phyloP scores from a whole-genome alignment of 2,797 vertebrate genomes.

The Mormyrops boulengeri region DNA sequence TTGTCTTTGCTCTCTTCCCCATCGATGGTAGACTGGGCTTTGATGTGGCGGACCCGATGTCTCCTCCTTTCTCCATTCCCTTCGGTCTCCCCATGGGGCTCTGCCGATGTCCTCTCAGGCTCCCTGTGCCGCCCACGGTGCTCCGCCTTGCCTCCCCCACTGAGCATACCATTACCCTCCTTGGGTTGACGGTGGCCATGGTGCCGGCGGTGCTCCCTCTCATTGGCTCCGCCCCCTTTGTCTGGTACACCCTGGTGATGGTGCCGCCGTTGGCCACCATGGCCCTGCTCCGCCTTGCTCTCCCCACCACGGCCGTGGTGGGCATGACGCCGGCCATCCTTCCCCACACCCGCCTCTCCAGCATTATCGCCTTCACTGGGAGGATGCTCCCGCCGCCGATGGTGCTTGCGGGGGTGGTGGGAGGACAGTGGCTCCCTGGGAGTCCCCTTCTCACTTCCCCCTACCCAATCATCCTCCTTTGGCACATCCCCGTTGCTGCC shows the following conservation, averaged over 20 bases:
- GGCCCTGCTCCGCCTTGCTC: constrained; percentile 55
- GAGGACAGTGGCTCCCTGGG: constrained; percentile 22
- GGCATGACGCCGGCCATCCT: constrained; percentile 62
- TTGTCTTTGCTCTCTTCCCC: constrained; percentile 60
- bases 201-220: constrained; percentile 59
- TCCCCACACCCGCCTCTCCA: constrained; percentile 40
- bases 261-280: constrained; percentile 41
- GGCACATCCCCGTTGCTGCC: constrained; percentile 47
- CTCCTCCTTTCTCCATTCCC: constrained; percentile 62
- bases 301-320: constrained; percentile 73
- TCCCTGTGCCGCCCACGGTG: constrained; percentile 64
- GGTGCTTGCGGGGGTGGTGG: constrained; percentile 58
- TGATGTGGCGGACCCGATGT: constrained; percentile 62
- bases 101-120: constrained; percentile 41
- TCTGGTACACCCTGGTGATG: constrained; percentile 56
- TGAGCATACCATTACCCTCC: constrained; percentile 67
- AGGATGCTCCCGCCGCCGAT: constrained; percentile 63
- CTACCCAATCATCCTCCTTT: constrained; percentile 26
- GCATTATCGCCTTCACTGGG: constrained; percentile 54
- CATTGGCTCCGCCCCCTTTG: constrained; percentile 54
- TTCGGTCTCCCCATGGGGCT: constrained; percentile 27
- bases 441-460: constrained; percentile 29
- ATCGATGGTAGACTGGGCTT: constrained; percentile 63
- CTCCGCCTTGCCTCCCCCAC: constrained; percentile 57
- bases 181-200: constrained; percentile 60